Evolutionary conservation across 2,888 invertebrate genomes (phyloP), one percentile per base, ranked within the genome.

Genomic region (Megalurothrips usitatus): DNA sequence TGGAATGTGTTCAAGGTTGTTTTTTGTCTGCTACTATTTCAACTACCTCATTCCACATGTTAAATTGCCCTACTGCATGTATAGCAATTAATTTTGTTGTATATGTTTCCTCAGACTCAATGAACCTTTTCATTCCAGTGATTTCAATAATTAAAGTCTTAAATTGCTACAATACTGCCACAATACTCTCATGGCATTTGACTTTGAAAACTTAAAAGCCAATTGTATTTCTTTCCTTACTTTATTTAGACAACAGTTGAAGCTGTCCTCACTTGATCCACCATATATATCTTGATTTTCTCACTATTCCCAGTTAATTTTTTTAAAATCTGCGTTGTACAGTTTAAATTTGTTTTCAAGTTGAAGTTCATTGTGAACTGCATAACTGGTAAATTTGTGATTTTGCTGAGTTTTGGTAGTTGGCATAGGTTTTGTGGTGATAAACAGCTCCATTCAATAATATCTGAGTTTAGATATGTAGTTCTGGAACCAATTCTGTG

Each of bases 31-130:
- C 68, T 75, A 75, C 26, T 10, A 75, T 75, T 75, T n/a, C 23
- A 75, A 75, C 68, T 75, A 75, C 68, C 68, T 75, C 68, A 75
- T 75, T 75, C 68, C 68, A 75, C 26, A 26, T 26, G n/a, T 75
- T 12, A 26, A 75, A 75, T 26, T 75, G 26, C 26, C 26, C 23
- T 75, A 75, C 23, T 75, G 26, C 23, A 26, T 75, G 11, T 75
- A 0, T 75, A 75, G 68, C 23, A 75, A 75, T 75, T 26, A 75
- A 12, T 75, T 23, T 75, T 75, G 9, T 75, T 26, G 26, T 12
- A 58, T 6, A 75, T 23, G 26, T 75, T 75, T 75, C 26, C 68
- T 23, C 26, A 75, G 68, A 23, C 23, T 6, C 23, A 23, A 26
- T 26, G 26, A 26, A 75, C 23, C 23, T 68, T 75, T 75, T 26